These are phyloP conservation scores for Pelusios castaneus DNA, from an alignment of 2,113 vertebrate species.

Conservation along the genomic window DNA sequence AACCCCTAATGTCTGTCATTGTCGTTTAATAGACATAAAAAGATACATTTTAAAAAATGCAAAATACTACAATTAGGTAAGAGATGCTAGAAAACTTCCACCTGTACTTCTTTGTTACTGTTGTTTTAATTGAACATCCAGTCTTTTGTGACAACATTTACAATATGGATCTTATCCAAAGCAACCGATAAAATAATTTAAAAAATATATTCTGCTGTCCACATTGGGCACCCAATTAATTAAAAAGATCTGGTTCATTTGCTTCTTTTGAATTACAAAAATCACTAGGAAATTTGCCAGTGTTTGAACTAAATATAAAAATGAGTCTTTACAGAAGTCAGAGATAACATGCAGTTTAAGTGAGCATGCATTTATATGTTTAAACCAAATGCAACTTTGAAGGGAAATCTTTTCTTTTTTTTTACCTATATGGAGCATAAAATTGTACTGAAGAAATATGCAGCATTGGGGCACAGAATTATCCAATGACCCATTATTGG, in stretches of 20 bases:
- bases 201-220: not conserved
- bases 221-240: not conserved
- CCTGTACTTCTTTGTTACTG: no score
- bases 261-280: not conserved
- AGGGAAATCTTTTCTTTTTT: not conserved
- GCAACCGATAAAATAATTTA: not conserved
- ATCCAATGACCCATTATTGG: not conserved
- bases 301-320: not conserved
- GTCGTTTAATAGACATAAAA: not conserved
- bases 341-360: not conserved
- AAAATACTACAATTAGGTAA: not conserved
- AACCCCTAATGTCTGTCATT: not conserved
- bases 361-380: rapidly evolving
- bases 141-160: not conserved
- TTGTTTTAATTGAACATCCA: no score
- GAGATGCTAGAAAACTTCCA: not conserved
- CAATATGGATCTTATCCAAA: not conserved
- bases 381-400: not conserved
- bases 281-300: not conserved
- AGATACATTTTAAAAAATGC: not conserved
- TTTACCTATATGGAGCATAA: not conserved
- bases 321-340: not conserved
- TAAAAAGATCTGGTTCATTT: not conserved
- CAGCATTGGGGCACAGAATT: not conserved
- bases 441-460: not conserved